Evolutionary conservation across 2,888 invertebrate genomes (phyloP).

Genomic region (Magallana nippona): DNA sequence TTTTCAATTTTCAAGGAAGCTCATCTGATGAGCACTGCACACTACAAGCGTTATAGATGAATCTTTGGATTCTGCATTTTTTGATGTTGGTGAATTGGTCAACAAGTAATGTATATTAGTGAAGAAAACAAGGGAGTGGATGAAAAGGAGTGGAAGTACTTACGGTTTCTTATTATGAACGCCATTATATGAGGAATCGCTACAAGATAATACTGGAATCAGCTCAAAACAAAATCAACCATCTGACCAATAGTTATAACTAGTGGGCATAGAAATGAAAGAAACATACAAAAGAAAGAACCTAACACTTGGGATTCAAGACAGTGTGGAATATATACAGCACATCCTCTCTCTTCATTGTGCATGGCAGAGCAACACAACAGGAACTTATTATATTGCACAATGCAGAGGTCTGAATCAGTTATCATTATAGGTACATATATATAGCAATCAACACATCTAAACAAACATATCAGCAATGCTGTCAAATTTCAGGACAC

Average conservation of each 20-base stretch:
- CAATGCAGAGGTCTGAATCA: background rate
- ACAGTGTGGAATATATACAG: too few relatives aligned
- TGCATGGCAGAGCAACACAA: too few relatives aligned
- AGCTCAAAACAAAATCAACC: background rate
- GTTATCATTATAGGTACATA: background rate
- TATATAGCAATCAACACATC: background rate
- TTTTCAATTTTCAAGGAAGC: too few relatives aligned
- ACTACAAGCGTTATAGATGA: background rate
- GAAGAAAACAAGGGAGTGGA: background rate
- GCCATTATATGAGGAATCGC: conserved; percentile 27
- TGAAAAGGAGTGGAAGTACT: background rate
- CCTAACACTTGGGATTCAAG: too few relatives aligned
- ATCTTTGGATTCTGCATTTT: background rate
- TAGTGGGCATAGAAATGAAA: too few relatives aligned
- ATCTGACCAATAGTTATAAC: too few relatives aligned
- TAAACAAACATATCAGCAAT: background rate
- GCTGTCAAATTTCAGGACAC: too few relatives aligned
- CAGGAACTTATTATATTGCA: too few relatives aligned
- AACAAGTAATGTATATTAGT: background rate
- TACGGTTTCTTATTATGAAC: conserved; percentile 13
- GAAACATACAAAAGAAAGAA: too few relatives aligned
- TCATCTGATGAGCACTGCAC: background rate
- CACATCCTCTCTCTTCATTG: too few relatives aligned
- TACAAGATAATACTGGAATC: conserved; percentile 21
- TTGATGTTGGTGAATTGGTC: background rate